Base-by-base conservation (phyloP, 2,797 vertebrate species). In the Neosilurus hyrtlii region DNA sequence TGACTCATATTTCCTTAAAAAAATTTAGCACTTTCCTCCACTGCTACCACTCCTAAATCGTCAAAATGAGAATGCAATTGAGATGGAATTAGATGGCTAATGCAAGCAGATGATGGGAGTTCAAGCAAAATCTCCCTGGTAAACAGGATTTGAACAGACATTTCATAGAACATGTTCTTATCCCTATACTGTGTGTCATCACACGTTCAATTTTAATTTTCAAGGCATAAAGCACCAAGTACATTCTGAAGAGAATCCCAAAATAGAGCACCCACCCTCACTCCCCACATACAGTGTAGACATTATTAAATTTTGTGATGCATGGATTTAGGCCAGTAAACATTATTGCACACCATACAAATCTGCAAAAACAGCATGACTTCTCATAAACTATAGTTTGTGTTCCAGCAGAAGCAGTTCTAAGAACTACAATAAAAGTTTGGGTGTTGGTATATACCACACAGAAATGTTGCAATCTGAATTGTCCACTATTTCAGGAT, bases 1-100 rank as follows among this genome's bases (percentile, higher is more conserved):
- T 57, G 26, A 65, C 52, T 63, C 79, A 26, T 78, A 89, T 88
- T 86, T 82, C 85, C 82, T 75, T 52, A 22, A 61, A 86, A 87
- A 88, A 88, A 89, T 67, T 54, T 78, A 85, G 85, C 87, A 86
- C 86, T 75, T 82, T 79, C 83, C 86, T 88, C 26, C 87, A 87
- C 79, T 72, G 71, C 78, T 85, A 79, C 82, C 90, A 90, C 89
- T 90, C 90, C 87, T 85, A 94, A 95, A 94, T 93, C 91, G 90
- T 86, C 61, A 85, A 89, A 92, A 91, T 91, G 90, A 90, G 90
- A 90, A 89, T 90, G 90, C 88, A 91, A 93, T 94, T 92, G 91
- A 93, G 90, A 93, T 89, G 90, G 93, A 92, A 96, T 96, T 96
- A 96, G 89, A 90, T 86, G 90, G 91, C 93, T 96, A 96, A 96